Conservation (phyloP, 2,113 vertebrate species). For the Campylomormyrus numenius region DNA sequence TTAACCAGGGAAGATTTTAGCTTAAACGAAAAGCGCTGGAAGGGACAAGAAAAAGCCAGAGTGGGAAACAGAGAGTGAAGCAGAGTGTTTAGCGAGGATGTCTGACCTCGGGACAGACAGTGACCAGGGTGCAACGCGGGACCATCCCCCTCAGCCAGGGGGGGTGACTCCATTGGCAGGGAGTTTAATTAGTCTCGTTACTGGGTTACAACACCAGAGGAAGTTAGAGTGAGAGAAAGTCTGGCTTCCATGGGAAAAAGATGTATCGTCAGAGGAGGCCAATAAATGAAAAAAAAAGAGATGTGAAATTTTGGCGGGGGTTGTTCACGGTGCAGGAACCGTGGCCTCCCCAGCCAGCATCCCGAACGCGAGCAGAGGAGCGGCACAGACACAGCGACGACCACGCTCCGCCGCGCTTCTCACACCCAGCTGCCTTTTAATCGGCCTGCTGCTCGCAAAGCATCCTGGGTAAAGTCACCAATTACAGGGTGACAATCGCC, state of each 20-base stretch:
- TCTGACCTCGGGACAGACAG: neutral
- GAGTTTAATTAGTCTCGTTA: slow-evolving; percentile 52
- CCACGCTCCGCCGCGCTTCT: neutral
- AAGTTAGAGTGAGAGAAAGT: slow-evolving; percentile 21
- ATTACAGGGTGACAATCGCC: neutral
- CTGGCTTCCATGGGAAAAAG: slow-evolving; percentile 17
- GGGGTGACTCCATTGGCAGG: slow-evolving; percentile 29
- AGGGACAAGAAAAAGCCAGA: neutral
- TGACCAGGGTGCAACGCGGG: neutral
- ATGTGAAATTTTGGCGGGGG: slow-evolving; percentile 29
- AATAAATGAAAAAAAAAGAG: slow-evolving; percentile 6
- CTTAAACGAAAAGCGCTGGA: neutral
- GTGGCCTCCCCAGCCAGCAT: slow-evolving; percentile 13
- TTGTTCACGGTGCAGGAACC: slow-evolving; percentile 32
- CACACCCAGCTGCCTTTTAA: slow-evolving; percentile 30
- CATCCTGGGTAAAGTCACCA: neutral
- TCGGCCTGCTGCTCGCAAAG: slow-evolving; percentile 38
- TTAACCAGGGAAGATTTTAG: neutral
- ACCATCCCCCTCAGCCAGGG: slow-evolving; percentile 6
- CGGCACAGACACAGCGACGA: slow-evolving; percentile 4
- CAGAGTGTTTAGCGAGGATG: neutral
- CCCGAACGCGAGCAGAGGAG: neutral
- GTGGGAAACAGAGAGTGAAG: neutral
- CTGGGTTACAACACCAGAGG: slow-evolving; percentile 21
- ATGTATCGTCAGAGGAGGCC: neutral